Percentiles rank a stretch among this genome's conserved stretches.
Evolutionary conservation across 2,113 vertebrate genomes (phyloP).

Genomic region (Gallinago undulata): DNA sequence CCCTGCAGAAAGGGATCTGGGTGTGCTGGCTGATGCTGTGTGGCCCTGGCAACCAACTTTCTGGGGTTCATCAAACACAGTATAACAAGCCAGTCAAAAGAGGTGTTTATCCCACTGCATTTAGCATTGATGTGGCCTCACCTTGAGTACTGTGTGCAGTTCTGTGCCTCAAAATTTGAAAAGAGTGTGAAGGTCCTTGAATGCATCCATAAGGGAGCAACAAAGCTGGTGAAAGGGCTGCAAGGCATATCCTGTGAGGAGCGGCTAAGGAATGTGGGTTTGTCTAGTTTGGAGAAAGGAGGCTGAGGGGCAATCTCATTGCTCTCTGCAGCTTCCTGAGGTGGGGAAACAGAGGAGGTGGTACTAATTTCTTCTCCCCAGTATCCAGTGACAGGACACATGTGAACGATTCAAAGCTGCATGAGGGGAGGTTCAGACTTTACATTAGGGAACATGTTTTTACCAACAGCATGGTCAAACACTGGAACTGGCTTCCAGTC

Average conservation of each 20-base stretch:
- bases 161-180: background rate
- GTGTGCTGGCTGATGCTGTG: background rate
- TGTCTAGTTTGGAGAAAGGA: background rate
- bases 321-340: background rate
- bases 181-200: background rate
- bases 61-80: background rate
- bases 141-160: background rate
- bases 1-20: background rate
- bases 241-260: background rate
- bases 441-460: background rate
- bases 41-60: background rate
- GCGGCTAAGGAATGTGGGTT: accelerated
- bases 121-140: background rate
- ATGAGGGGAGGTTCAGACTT: background rate
- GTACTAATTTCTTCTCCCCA: background rate
- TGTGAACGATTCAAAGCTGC: background rate
- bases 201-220: background rate
- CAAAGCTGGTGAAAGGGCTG: background rate
- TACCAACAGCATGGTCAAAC: background rate
- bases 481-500: background rate
- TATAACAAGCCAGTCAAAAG: background rate
- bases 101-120: background rate
- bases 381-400: accelerated
- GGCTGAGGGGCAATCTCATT: background rate
- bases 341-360: background rate